A percentile compares a stretch with the other conserved stretches of the same genome.
Evolutionary conservation across 2,797 vertebrate genomes (phyloP).

Genomic region (Phoebastria nigripes): DNA sequence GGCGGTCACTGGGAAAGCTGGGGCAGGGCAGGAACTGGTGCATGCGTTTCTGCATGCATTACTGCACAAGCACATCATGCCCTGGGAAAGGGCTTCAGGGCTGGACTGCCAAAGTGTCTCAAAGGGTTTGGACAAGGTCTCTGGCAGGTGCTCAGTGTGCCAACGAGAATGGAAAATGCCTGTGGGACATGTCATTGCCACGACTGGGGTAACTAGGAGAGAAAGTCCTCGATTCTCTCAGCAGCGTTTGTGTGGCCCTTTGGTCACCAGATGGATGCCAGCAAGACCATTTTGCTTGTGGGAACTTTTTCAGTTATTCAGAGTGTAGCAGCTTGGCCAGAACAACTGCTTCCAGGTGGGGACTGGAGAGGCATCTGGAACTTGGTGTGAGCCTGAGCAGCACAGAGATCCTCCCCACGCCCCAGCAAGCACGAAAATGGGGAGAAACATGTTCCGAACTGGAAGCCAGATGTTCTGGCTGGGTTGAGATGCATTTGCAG

Average conservation of each 20-base stretch:
- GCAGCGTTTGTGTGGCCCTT: background rate
- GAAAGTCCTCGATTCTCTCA: background rate
- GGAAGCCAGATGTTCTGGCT: background rate
- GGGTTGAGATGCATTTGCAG: background rate
- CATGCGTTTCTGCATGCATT: background rate
- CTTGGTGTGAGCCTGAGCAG: background rate
- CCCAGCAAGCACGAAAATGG: background rate
- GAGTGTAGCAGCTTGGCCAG: background rate
- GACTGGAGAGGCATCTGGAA: background rate
- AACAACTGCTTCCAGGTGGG: background rate
- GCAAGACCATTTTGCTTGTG: background rate
- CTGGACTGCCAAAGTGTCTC: background rate
- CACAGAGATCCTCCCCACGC: background rate
- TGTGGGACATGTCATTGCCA: background rate
- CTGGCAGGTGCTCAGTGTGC: background rate
- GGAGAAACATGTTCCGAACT: background rate
- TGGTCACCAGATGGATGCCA: background rate
- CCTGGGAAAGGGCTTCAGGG: background rate
- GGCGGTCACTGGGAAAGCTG: background rate
- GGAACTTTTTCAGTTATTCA: background rate
- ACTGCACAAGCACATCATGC: background rate
- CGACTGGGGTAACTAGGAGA: background rate
- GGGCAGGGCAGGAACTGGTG: background rate
- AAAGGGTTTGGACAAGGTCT: background rate
- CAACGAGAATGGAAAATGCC: background rate